Conservation (phyloP, 2,113 vertebrate genomes). For the Alces alces region DNA sequence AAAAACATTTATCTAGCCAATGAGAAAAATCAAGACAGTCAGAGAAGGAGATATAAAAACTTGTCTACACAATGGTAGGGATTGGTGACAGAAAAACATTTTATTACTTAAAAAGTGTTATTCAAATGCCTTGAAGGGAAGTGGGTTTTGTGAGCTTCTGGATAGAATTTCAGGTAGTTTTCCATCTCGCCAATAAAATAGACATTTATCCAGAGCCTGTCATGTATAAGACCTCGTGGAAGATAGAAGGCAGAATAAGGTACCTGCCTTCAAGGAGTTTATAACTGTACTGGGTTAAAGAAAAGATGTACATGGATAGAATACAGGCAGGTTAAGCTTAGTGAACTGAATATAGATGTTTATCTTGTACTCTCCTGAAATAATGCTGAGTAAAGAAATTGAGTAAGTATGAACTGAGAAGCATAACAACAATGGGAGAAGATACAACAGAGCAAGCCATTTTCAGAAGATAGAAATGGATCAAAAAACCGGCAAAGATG, state of each 20-base stretch:
- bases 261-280: neutral
- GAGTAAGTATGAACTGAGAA: neutral
- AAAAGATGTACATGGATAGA: neutral
- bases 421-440: neutral
- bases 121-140: neutral
- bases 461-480: neutral
- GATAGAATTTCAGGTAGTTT: constrained; percentile 12
- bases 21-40: neutral
- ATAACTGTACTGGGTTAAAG: neutral
- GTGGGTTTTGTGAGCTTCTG: constrained; percentile 1
- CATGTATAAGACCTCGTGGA: neutral
- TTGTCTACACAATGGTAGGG: neutral
- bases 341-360: neutral
- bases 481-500: neutral
- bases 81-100: neutral
- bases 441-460: neutral
- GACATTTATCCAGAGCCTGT: neutral
- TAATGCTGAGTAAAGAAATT: neutral
- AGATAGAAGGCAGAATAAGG: neutral
- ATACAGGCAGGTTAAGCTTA: neutral
- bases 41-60: neutral
- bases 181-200: neutral
- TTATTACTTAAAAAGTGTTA: neutral
- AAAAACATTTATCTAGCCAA: neutral
- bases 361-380: neutral